Evolutionary conservation across 1,140 invertebrate species (phyloP).

Genomic region (Laupala kohalensis): DNA sequence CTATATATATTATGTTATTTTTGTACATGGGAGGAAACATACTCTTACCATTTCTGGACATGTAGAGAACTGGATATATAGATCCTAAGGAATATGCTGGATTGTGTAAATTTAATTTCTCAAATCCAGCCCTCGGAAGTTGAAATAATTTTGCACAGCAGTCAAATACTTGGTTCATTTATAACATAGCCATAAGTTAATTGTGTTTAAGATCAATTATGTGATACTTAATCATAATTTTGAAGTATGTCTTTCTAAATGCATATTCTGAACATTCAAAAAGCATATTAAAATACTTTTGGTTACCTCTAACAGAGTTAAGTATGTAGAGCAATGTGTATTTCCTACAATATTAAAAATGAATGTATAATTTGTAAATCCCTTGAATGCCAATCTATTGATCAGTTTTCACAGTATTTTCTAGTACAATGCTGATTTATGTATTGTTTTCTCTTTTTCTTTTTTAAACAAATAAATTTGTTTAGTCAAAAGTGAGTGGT

Average conservation of each 20-base stretch:
- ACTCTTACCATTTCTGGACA: too few species aligned
- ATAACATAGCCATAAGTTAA: not conserved
- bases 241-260: not conserved
- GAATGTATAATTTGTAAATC: not conserved
- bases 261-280: not conserved
- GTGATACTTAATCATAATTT: too few species aligned
- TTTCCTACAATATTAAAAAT: not conserved
- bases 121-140: too few species aligned
- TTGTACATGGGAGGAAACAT: not conserved
- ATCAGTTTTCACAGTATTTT: not conserved
- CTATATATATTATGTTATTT: not conserved
- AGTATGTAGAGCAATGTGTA: not conserved
- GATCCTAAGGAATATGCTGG: not conserved
- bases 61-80: not conserved
- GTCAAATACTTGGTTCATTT: not conserved
- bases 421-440: not conserved
- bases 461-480: not conserved
- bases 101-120: not conserved
- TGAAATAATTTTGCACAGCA: too few species aligned
- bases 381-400: not conserved
- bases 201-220: not conserved
- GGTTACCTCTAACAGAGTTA: not conserved
- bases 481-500: too few species aligned
- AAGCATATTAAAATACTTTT: not conserved
- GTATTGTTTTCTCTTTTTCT: not conserved